Evolutionary conservation across 1,140 invertebrate species (phyloP), one percentile per base, ranked within the genome.

Genomic region (Brevipalpus yothersi): DNA sequence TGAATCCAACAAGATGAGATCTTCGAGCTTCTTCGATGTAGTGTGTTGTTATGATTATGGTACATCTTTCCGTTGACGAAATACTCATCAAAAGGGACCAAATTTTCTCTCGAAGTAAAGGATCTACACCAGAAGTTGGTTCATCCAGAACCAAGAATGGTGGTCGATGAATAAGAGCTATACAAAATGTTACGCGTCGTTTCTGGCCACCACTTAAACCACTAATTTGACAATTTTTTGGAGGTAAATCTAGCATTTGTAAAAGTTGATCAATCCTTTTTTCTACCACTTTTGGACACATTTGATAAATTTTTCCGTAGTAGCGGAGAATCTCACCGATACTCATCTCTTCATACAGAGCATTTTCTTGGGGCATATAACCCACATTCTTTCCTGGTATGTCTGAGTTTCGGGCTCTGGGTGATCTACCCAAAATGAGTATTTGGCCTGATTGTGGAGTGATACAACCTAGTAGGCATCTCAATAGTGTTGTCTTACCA

Each of bases 311-410:
- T 78, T 86, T 84, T 17, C 90, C 89, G 70, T 93, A 94, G 68
- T 92, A 94, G 75, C 84, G 80, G 79, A 94, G 82, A 0, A 88
- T 93, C 69, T 95, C 90, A 58, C 79, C 78, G 62, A 94, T 93
- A 0, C 86, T 85, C 71, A 95, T 90, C 71, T 93, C 87, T 0
- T 84, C 84, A 69, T 89, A 93, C 0, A 95, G 73, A 0, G 89
- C 89, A 39, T 90, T 86, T 72, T 94, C 90, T 70, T 75, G 73
- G 23, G 84, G 84, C 84, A 88, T 89, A 66, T 84, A 87, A 12
- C 75, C 75, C 42, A 76, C 84, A 15, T 84, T 76, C 68, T 84
- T 84, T 11, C 87, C 87, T 1, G 87, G 87, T 4, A 90, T 65
- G 39, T 68, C 19, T 51, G 11, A 41, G 13, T 41, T 31, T 7